These are phyloP conservation scores for Lemur catta DNA, from an alignment of 2,797 vertebrate genomes.

Conservation along the genomic window DNA sequence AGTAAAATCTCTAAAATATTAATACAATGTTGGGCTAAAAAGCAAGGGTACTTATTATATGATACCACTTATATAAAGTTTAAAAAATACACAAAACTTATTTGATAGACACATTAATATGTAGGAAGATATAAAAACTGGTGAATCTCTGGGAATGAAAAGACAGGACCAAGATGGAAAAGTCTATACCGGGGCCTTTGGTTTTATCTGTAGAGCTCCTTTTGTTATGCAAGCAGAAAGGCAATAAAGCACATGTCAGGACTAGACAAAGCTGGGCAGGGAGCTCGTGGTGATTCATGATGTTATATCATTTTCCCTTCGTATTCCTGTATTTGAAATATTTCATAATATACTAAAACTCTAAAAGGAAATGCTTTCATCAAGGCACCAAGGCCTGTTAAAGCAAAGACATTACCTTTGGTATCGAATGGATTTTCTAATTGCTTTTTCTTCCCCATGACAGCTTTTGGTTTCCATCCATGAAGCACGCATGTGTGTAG, in stretches of 20 bases:
- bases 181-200: no score
- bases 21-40: not conserved
- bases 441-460: not conserved
- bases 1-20: not conserved
- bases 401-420: not conserved
- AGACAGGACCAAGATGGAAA: not conserved
- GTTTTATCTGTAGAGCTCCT: not conserved
- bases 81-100: not conserved
- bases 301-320: not conserved
- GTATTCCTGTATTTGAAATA: not conserved
- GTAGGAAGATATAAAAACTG: not conserved
- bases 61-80: not conserved
- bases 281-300: not conserved
- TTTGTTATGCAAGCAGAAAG: conserved; percentile 17
- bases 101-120: not conserved
- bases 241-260: not conserved
- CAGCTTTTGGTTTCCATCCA: not conserved
- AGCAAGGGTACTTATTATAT: not conserved
- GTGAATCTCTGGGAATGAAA: not conserved
- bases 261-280: not conserved
- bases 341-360: not conserved
- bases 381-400: not conserved
- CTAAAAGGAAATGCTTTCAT: not conserved
- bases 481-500: not conserved
- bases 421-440: not conserved